Conservation (phyloP, 2,797 vertebrate genomes). For the Halcyon badia region DNA sequence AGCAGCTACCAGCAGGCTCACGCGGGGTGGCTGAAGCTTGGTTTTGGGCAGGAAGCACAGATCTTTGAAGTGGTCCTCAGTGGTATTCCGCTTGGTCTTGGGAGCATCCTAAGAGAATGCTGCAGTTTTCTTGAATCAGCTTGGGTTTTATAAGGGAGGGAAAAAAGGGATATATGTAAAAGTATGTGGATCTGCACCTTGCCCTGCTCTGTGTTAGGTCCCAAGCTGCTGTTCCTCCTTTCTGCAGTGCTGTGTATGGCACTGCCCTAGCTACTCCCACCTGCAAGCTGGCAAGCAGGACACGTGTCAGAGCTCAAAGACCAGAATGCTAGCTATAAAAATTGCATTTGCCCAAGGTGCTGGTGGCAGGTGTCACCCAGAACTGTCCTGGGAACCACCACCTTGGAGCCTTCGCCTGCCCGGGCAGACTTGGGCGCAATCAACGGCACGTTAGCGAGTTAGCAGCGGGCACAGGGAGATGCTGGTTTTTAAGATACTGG, state of each 20-base stretch:
- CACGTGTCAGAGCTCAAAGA: neutral
- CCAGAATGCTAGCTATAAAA: neutral
- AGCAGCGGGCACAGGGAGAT: neutral
- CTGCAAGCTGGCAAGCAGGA: neutral
- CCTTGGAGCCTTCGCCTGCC: neutral
- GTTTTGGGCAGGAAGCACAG: neutral
- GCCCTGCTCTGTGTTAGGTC: neutral
- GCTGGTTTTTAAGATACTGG: neutral
- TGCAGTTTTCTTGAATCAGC: neutral
- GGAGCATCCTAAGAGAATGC: neutral
- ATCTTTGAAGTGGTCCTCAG: slow-evolving; percentile 29
- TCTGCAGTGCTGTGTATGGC: neutral
- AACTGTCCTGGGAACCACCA: neutral
- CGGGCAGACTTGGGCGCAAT: accelerated
- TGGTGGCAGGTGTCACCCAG: neutral
- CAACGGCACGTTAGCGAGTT: accelerated
- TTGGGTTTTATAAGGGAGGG: neutral
- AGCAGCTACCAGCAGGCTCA: slow-evolving; percentile 21
- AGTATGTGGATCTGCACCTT: neutral
- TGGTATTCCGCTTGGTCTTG: neutral
- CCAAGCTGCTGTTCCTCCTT: neutral
- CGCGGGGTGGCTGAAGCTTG: neutral
- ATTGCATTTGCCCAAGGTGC: accelerated
- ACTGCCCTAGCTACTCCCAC: neutral
- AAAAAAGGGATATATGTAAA: neutral